A percentile compares a stretch with the other conserved stretches of the same genome.
These are phyloP conservation scores for Ectobius pallidus DNA, from an alignment of 2,888 invertebrate species.

Conservation along the genomic window DNA sequence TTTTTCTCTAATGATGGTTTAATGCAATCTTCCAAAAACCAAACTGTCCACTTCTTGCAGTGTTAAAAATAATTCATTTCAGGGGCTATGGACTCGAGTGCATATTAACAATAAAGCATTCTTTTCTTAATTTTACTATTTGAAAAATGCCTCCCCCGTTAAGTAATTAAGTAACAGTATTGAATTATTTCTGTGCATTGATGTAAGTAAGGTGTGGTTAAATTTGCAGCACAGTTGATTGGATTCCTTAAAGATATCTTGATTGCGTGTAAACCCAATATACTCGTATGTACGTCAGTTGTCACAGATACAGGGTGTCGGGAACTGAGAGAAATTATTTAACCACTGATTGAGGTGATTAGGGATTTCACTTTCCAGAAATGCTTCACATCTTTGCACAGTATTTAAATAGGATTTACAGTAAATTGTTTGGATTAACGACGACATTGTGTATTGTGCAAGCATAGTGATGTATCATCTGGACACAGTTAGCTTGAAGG, in stretches of 20 bases:
- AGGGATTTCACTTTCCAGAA: slow-evolving; percentile 31
- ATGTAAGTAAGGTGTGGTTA: background rate
- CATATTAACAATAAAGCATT: too few species aligned
- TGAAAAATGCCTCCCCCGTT: too few species aligned
- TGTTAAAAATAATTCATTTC: too few species aligned
- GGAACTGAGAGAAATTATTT: background rate
- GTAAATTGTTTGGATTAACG: slow-evolving; percentile 15
- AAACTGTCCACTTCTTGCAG: too few species aligned
- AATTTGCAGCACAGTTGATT: slow-evolving; percentile 19
- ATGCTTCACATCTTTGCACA: slow-evolving; percentile 37
- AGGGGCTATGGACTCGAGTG: too few species aligned
- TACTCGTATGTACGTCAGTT: too few species aligned
- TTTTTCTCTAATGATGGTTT: slow-evolving; percentile 5
- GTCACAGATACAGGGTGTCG: background rate
- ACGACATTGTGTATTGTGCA: slow-evolving; percentile 11
- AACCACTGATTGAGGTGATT: background rate
- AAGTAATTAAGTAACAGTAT: background rate
- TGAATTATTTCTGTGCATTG: slow-evolving; percentile 6
- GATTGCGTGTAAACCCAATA: too few species aligned
- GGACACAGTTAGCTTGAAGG: slow-evolving; percentile 14
- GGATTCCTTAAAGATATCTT: background rate
- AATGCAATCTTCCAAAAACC: slow-evolving; percentile 20
- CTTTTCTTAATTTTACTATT: too few species aligned
- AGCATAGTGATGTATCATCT: slow-evolving; percentile 18
- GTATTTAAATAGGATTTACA: slow-evolving; percentile 33